Conservation (phyloP, 2,113 vertebrate genomes). For the Noturus placidus region DNA sequence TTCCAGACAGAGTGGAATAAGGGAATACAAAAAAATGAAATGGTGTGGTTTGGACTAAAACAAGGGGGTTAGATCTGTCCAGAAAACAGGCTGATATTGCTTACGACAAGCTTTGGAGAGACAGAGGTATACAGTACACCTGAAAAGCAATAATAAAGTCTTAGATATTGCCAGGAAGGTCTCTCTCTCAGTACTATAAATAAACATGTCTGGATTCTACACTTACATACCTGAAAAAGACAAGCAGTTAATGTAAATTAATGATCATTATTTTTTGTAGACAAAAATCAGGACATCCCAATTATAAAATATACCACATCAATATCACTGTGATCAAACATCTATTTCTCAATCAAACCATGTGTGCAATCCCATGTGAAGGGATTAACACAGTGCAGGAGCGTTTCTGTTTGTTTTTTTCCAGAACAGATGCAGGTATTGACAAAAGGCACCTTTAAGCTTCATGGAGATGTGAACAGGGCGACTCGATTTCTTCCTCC, state of each 20-base stretch:
- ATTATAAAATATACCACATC: conserved; percentile 21
- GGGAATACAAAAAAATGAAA: background rate
- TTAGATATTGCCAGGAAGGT: conserved; percentile 33
- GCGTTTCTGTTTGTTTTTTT: background rate
- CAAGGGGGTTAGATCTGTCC: background rate
- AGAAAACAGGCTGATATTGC: conserved; percentile 47
- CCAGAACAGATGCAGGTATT: conserved; percentile 14
- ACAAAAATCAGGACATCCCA: background rate
- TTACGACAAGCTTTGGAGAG: conserved; percentile 38
- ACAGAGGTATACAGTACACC: conserved; percentile 20
- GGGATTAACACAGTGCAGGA: conserved; percentile 34
- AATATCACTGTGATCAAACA: conserved; percentile 26
- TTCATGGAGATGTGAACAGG: background rate
- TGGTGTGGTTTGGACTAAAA: background rate
- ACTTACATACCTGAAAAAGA: background rate
- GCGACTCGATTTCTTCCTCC: background rate
- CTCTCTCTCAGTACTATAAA: conserved; percentile 6
- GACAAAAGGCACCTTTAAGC: conserved; percentile 53
- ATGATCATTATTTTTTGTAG: background rate
- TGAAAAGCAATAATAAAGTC: background rate
- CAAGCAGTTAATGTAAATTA: background rate
- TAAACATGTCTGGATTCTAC: conserved; percentile 6
- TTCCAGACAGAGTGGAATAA: background rate
- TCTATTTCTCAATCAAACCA: conserved; percentile 35
- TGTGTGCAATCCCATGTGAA: conserved; percentile 44